Evolutionary conservation across 1,140 invertebrate species (phyloP).

Genomic region (Dendrolimus punctatus): DNA sequence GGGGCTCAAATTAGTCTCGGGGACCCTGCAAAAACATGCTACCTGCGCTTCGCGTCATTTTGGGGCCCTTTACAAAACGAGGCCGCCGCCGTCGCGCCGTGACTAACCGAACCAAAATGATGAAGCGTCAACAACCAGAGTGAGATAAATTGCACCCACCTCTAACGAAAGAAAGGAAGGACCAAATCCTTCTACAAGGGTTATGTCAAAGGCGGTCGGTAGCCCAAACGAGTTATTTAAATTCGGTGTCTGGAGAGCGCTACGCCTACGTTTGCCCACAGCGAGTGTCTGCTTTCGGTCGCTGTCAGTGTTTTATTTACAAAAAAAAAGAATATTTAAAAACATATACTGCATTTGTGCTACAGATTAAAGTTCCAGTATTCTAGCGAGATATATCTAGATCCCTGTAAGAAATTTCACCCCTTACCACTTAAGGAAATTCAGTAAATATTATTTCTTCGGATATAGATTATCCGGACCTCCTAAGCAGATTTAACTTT

Average conservation of each 20-base stretch:
- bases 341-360: no score
- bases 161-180: constrained; percentile 28
- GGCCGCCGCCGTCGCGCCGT: constrained; percentile 25
- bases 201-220: constrained; percentile 53
- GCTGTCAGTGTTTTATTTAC: background rate
- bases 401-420: no score
- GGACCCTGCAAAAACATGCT: constrained; percentile 52
- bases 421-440: background rate
- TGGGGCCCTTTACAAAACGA: constrained; percentile 34
- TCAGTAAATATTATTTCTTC: constrained; percentile 2
- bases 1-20: constrained; percentile 43
- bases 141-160: constrained; percentile 21
- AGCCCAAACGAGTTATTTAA: constrained; percentile 65
- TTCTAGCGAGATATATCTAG: no score
- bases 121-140: constrained; percentile 19
- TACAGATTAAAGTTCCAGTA: no score
- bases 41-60: constrained; percentile 41
- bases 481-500: no score
- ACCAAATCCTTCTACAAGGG: constrained; percentile 36
- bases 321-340: background rate
- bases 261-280: constrained; percentile 32
- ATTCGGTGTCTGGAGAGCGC: constrained; percentile 39
- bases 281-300: background rate
- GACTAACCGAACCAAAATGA: constrained; percentile 30
- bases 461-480: no score